These are phyloP conservation scores for Polyommatus icarus DNA, from an alignment of 2,888 invertebrate genomes.

Conservation along the genomic window DNA sequence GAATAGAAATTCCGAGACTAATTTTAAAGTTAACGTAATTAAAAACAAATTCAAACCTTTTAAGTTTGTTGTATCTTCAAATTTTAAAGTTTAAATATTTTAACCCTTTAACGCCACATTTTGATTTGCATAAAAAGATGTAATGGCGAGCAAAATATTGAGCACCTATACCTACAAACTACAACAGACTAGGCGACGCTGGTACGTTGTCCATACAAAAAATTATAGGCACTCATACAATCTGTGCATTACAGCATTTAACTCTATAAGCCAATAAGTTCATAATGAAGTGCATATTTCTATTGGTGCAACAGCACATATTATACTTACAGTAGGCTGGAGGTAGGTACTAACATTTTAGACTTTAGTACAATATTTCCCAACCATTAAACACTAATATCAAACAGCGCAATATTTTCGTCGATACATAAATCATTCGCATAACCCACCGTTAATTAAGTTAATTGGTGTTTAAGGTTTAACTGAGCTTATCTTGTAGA, in stretches of 20 bases:
- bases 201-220: too few relatives aligned
- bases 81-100: background rate
- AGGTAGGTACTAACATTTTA: background rate
- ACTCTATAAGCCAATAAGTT: too few relatives aligned
- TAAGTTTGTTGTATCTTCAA: background rate
- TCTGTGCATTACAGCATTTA: too few relatives aligned
- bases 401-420: constrained; percentile 16
- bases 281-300: too few relatives aligned
- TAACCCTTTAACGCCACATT: background rate
- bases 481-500: constrained; percentile 13
- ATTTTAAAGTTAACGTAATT: background rate
- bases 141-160: background rate
- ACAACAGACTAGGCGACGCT: background rate
- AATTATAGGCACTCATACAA: too few relatives aligned
- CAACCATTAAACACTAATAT: background rate
- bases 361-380: background rate
- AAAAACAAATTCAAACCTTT: background rate
- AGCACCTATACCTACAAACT: too few relatives aligned
- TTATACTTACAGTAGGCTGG: background rate
- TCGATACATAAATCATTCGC: constrained; percentile 25
- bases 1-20: background rate
- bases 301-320: background rate
- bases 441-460: constrained; percentile 1
- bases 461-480: constrained; percentile 24
- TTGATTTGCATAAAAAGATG: background rate